These are phyloP conservation scores for Zaprionus inermis DNA, from an alignment of 1,140 invertebrate genomes.

Conservation along the genomic window DNA sequence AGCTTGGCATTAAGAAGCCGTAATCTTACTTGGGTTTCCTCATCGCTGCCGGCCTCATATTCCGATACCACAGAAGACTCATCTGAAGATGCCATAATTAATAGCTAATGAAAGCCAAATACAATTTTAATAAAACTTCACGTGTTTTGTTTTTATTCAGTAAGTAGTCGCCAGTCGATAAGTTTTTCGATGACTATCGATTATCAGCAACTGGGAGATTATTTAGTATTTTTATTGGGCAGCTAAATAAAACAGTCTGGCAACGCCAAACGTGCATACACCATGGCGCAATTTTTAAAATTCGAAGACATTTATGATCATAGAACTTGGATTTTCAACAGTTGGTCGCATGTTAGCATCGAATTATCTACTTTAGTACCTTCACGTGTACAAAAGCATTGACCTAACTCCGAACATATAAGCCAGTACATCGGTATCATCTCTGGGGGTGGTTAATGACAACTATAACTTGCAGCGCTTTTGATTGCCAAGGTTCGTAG, in stretches of 20 bases:
- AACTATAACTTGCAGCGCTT: slow-evolving; percentile 61
- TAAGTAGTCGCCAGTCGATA: not conserved
- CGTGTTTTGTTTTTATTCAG: slow-evolving; percentile 44
- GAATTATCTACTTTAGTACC: slow-evolving; percentile 11
- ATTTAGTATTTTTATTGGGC: not conserved
- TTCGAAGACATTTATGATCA: not conserved
- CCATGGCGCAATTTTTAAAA: not conserved
- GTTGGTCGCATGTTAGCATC: slow-evolving; percentile 36
- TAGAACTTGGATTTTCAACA: slow-evolving; percentile 20
- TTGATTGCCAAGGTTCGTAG: slow-evolving; percentile 64
- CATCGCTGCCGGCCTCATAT: slow-evolving; percentile 42
- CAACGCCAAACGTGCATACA: not conserved
- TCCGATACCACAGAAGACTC: slow-evolving; percentile 48
- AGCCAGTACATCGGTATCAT: slow-evolving; percentile 40
- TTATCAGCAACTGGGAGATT: not conserved
- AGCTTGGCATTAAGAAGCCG: no score
- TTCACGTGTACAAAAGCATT: slow-evolving; percentile 52
- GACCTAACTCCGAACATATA: slow-evolving; percentile 48
- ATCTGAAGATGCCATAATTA: slow-evolving; percentile 45
- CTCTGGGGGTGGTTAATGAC: slow-evolving; percentile 48
- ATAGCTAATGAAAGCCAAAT: not conserved
- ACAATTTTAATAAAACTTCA: slow-evolving; percentile 22
- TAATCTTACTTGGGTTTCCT: slow-evolving; percentile 50
- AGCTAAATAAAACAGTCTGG: not conserved
- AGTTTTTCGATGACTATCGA: slow-evolving; percentile 2